Evolutionary conservation across 2,113 vertebrate genomes (phyloP).

Genomic region (Charadrius vociferus): DNA sequence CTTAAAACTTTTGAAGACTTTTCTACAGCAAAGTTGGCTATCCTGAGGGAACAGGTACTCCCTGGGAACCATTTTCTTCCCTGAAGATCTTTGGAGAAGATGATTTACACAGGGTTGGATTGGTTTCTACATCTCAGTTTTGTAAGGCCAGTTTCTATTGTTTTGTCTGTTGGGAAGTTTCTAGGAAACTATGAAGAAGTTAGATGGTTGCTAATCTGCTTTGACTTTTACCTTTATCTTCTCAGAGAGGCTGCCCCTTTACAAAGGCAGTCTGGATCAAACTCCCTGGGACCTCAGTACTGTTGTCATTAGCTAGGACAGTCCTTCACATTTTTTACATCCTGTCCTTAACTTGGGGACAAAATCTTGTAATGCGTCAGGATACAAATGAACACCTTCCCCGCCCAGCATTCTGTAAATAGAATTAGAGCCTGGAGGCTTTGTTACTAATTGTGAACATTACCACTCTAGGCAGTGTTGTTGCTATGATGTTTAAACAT

Average conservation of each 20-base stretch:
- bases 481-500: neutral
- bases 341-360: neutral
- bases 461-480: neutral
- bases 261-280: neutral
- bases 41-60: neutral
- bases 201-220: neutral
- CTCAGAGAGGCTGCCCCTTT: neutral
- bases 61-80: neutral
- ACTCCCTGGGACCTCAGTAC: neutral
- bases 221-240: neutral
- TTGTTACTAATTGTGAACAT: neutral
- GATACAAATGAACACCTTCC: neutral
- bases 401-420: neutral
- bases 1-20: neutral
- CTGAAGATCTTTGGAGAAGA: neutral
- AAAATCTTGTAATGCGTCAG: neutral
- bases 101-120: fast-evolving
- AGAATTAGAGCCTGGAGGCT: neutral
- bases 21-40: neutral
- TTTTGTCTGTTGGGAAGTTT: neutral
- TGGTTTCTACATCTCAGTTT: neutral
- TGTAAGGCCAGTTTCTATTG: neutral
- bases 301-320: neutral
- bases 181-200: neutral
- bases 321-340: neutral